phyloP scores from a whole-genome alignment of 2,888 invertebrate genomes.

The Urechis unicinctus region DNA sequence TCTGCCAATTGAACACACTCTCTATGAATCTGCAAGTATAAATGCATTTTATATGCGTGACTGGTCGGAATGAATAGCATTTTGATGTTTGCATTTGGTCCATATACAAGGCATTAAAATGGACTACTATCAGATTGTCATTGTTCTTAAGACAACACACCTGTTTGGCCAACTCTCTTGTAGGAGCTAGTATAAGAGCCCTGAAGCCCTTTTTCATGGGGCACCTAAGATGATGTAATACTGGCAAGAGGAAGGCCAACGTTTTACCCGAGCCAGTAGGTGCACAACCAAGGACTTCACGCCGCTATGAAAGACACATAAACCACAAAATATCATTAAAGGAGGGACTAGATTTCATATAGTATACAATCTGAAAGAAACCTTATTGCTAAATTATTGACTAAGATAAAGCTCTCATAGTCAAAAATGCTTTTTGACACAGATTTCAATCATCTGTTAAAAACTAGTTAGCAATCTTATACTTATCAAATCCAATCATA shows the following conservation, averaged over 20 bases:
- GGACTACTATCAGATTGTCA: too few relatives aligned
- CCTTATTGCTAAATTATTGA: not conserved
- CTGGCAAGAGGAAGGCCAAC: constrained; percentile 83
- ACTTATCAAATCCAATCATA: too few relatives aligned
- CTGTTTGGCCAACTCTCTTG: constrained; percentile 88
- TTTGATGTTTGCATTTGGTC: too few relatives aligned
- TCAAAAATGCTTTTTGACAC: too few relatives aligned
- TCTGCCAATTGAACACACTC: constrained; percentile 73
- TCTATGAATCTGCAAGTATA: constrained; percentile 45
- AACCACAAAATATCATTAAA: too few relatives aligned
- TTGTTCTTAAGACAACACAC: constrained; percentile 54
- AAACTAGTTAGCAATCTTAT: too few relatives aligned
- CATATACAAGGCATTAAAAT: too few relatives aligned
- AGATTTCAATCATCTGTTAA: too few relatives aligned
- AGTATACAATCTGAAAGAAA: not conserved
- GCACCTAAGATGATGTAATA: constrained; percentile 68
- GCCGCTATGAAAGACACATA: constrained; percentile 51
- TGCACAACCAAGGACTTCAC: constrained; percentile 86
- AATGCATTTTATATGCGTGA: not conserved
- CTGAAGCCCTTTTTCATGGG: constrained; percentile 67
- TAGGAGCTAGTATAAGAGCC: constrained; percentile 84
- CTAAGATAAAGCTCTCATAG: too few relatives aligned
- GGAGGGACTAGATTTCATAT: not conserved
- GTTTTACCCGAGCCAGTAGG: constrained; percentile 98
- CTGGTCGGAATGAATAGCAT: too few relatives aligned